A percentile compares a stretch with the other conserved stretches of the same genome.
Evolutionary conservation across 2,797 vertebrate species (phyloP).

Genomic region (Sebastes vulpes): DNA sequence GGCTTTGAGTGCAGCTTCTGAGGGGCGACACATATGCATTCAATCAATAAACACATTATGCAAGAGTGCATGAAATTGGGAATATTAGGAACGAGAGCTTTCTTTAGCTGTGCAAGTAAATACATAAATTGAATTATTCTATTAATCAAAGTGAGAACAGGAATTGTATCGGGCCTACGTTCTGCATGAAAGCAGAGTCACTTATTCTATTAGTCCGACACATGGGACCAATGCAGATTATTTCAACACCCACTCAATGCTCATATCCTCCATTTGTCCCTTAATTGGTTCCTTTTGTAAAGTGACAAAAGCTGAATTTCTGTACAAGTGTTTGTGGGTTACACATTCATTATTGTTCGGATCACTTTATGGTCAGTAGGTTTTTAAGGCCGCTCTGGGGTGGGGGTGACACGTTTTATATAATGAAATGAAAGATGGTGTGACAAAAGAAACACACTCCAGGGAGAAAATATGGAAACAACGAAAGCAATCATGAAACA

Average conservation of each 20-base stretch:
- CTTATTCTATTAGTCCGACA: constrained; percentile 20
- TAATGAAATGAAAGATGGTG: neutral
- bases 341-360: constrained; percentile 1
- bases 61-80: constrained; percentile 35
- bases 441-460: neutral
- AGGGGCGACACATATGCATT: constrained; percentile 14
- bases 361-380: constrained; percentile 32
- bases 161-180: constrained; percentile 6
- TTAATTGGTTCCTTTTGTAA: neutral
- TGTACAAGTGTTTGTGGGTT: neutral
- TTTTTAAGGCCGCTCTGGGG: constrained; percentile 9
- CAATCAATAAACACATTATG: constrained; percentile 35
- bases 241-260: neutral
- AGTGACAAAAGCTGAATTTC: constrained; percentile 24
- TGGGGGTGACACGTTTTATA: neutral
- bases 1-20: constrained; percentile 20
- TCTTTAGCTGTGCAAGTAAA: constrained; percentile 16
- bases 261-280: neutral
- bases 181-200: constrained; percentile 28
- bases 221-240: constrained; percentile 2
- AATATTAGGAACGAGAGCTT: constrained; percentile 6
- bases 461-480: neutral
- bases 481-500: neutral
- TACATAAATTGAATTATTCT: constrained; percentile 39
- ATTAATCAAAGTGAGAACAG: constrained; percentile 30